Percentiles rank a stretch among this genome's conserved stretches.
These are phyloP conservation scores for Argyresthia albistria DNA, from an alignment of 2,888 invertebrate species.

Conservation along the genomic window DNA sequence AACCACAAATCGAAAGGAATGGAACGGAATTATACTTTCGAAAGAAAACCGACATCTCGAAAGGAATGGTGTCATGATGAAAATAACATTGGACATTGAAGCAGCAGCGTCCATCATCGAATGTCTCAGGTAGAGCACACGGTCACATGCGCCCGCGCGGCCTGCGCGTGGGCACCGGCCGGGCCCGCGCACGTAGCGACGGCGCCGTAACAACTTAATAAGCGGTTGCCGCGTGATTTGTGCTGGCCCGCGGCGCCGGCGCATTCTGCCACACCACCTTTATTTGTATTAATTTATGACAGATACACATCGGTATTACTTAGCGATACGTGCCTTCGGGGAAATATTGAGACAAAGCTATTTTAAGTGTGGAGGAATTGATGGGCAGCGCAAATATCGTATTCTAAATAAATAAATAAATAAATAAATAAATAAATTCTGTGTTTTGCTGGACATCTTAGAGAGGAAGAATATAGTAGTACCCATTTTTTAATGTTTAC, in stretches of 20 bases:
- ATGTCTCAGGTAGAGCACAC: not conserved
- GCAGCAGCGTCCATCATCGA: too few species aligned
- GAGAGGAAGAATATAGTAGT: too few species aligned
- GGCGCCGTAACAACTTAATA: conserved; percentile 69
- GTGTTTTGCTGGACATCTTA: too few species aligned
- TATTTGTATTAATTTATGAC: conserved; percentile 67
- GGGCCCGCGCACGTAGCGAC: conserved; percentile 18
- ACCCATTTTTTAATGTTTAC: too few species aligned
- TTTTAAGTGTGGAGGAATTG: not conserved
- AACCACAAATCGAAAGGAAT: too few species aligned
- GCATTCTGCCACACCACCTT: conserved; percentile 39
- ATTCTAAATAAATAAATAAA: too few species aligned
- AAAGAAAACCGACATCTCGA: too few species aligned
- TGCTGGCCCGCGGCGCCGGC: conserved; percentile 66
- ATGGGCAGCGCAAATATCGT: not conserved
- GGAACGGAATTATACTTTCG: too few species aligned
- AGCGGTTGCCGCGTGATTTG: conserved; percentile 65
- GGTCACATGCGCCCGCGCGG: conserved; percentile 29
- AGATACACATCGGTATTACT: conserved; percentile 57
- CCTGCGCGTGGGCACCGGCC: conserved; percentile 54
- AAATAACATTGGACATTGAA: too few species aligned
- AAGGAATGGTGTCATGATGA: too few species aligned
- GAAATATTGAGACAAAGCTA: not conserved
- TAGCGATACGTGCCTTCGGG: conserved; percentile 19
- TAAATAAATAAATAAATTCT: too few species aligned